Percentiles rank a stretch among this genome's conserved stretches.
Evolutionary conservation across 1,140 invertebrate species (phyloP).

Genomic region (Medauroidea extradentata): DNA sequence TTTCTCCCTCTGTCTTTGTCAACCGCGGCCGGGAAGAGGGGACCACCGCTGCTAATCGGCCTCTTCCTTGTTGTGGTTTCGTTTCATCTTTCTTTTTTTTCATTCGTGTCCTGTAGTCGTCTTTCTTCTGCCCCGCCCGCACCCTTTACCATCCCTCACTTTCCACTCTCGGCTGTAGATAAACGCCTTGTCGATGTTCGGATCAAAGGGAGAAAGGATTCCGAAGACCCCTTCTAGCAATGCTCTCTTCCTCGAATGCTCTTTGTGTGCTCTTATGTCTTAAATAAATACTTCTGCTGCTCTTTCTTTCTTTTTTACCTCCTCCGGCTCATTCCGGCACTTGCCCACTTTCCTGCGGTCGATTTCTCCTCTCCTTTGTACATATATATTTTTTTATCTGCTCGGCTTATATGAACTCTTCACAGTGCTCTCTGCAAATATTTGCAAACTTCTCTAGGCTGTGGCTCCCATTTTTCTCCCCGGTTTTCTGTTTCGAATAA

Average conservation of each 20-base stretch:
- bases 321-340: not conserved
- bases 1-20: too few species aligned
- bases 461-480: not conserved
- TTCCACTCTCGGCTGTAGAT: not conserved
- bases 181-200: conserved; percentile 9
- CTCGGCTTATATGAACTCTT: conserved; percentile 13
- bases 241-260: not conserved
- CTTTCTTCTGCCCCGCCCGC: too few species aligned
- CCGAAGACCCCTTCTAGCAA: not conserved
- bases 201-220: conserved; percentile 11
- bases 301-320: conserved; percentile 2
- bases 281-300: conserved; percentile 10
- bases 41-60: too few species aligned
- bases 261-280: conserved; percentile 9
- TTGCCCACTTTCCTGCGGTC: conserved; percentile 6
- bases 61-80: too few species aligned
- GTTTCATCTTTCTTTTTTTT: too few species aligned
- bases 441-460: conserved; percentile 5
- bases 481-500: not conserved
- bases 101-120: too few species aligned
- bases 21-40: too few species aligned
- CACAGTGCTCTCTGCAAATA: conserved; percentile 11
- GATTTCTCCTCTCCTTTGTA: conserved; percentile 1
- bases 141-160: too few species aligned
- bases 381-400: conserved; percentile 2